Percentiles rank a stretch among this genome's conserved stretches.
These are phyloP conservation scores for Ophioderma brevispina DNA, from an alignment of 35 echinoderm and acorn worm genomes.

Conservation along the genomic window DNA sequence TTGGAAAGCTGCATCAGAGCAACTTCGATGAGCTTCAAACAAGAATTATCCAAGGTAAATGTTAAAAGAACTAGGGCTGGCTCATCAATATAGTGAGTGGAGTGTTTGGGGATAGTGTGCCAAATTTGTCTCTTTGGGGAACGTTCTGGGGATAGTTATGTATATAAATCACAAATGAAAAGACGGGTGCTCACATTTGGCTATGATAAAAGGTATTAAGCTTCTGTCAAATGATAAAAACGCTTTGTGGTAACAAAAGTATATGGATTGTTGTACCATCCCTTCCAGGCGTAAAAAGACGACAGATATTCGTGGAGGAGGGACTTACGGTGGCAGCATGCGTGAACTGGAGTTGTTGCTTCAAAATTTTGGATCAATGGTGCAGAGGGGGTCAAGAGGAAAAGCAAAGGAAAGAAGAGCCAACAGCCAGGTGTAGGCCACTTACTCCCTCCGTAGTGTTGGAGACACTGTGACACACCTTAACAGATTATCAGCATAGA, in stretches of 20 bases:
- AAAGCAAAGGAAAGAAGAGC: constrained; percentile 4
- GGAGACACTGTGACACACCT: constrained; percentile 73
- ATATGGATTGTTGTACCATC: no score
- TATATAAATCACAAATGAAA: no score
- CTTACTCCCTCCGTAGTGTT: constrained; percentile 74
- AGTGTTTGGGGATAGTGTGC: no score
- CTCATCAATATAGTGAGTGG: no score
- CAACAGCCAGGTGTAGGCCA: neutral
- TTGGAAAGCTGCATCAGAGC: constrained; percentile 87
- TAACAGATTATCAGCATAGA: constrained; percentile 76
- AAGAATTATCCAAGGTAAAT: constrained; percentile 90
- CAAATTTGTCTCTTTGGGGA: no score
- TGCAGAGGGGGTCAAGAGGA: constrained; percentile 4
- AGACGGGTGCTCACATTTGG: no score
- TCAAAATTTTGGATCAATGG: constrained; percentile 63
- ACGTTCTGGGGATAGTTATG: no score
- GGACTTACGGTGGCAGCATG: constrained; percentile 97
- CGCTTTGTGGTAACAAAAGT: no score
- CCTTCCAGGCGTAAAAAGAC: constrained; percentile 91
- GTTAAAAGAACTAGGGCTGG: no score
- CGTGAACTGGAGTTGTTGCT: constrained; percentile 86
- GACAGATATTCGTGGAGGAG: constrained; percentile 93
- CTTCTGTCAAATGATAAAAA: no score
- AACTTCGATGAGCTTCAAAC: constrained; percentile 94
- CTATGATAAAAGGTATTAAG: no score